These are phyloP conservation scores for Battus philenor DNA, from an alignment of 1,140 invertebrate species.

Conservation along the genomic window DNA sequence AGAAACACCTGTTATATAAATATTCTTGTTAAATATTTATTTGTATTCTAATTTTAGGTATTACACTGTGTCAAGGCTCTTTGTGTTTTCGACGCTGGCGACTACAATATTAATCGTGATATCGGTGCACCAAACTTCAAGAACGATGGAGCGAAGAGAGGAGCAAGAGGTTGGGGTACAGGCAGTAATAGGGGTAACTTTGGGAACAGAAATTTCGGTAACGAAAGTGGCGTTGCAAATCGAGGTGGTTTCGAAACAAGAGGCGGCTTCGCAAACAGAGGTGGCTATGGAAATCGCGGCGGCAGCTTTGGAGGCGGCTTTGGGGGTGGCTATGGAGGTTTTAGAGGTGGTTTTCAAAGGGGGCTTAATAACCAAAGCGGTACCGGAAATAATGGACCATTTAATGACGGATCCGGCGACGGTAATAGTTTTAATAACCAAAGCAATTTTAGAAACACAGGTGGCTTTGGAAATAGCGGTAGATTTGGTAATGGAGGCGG, in stretches of 20 bases:
- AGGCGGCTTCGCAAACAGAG: conserved; percentile 21
- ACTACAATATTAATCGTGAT: conserved; percentile 79
- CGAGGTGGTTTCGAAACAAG: conserved; percentile 20
- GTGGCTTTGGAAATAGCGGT: conserved; percentile 28
- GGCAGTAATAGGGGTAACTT: conserved; percentile 47
- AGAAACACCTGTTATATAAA: too few relatives aligned
- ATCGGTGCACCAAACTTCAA: conserved; percentile 47
- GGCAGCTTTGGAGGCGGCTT: conserved; percentile 24
- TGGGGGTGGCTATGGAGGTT: conserved; percentile 24
- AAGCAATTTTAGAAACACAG: conserved; percentile 22
- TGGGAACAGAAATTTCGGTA: conserved; percentile 28
- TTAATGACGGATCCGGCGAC: conserved; percentile 20
- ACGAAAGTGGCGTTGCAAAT: conserved; percentile 24
- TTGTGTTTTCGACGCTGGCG: conserved; percentile 84
- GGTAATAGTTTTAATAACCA: too few relatives aligned
- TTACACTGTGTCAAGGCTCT: conserved; percentile 80
- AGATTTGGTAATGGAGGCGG: conserved; percentile 24
- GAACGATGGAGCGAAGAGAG: conserved; percentile 44
- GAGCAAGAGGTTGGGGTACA: conserved; percentile 47
- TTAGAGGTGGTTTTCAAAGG: conserved; percentile 19
- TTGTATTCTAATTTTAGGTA: too few relatives aligned
- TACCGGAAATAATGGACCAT: conserved; percentile 18
- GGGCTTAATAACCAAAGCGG: conserved; percentile 21
- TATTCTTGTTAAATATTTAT: too few relatives aligned
- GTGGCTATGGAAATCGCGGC: conserved; percentile 28